phyloP scores from a whole-genome alignment of 2,888 invertebrate genomes.

The Actias luna region DNA sequence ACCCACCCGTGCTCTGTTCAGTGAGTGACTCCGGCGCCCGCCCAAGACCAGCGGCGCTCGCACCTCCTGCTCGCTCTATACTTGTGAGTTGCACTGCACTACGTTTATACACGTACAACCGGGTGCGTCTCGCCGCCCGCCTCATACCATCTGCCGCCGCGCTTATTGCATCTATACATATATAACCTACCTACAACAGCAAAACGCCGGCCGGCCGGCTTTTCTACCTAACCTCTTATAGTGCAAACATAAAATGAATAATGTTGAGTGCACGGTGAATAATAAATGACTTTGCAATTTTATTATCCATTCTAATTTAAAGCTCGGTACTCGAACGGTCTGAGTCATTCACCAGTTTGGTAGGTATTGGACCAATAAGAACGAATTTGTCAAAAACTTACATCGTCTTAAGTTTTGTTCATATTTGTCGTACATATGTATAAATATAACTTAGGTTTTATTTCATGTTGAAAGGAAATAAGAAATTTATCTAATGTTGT shows the following conservation, averaged over 20 bases:
- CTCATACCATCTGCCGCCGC: conserved; percentile 24
- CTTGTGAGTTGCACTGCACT: conserved; percentile 63
- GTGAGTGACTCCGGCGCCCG: conserved; percentile 58
- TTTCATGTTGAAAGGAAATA: background rate
- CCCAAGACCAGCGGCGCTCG: conserved; percentile 61
- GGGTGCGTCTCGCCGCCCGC: conserved; percentile 30
- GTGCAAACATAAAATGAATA: conserved; percentile 51
- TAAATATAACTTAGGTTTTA: background rate
- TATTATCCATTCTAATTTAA: conserved; percentile 6
- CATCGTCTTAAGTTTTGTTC: background rate
- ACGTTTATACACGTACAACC: conserved; percentile 28
- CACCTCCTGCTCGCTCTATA: conserved; percentile 53
- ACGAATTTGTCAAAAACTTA: background rate
- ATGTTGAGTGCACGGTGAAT: conserved; percentile 45
- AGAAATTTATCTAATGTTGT: background rate
- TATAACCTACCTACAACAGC: background rate
- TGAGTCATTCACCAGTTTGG: background rate
- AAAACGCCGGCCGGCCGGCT: conserved; percentile 61
- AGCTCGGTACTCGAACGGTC: background rate
- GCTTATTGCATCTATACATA: conserved; percentile 26
- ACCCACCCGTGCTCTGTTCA: conserved; percentile 48
- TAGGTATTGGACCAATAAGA: background rate
- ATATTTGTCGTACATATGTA: background rate
- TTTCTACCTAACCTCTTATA: conserved; percentile 55
- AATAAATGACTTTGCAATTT: conserved; percentile 23